Evolutionary conservation across 2,888 invertebrate genomes (phyloP), one percentile per base, ranked within the genome.

Genomic region (Neria commutata): DNA sequence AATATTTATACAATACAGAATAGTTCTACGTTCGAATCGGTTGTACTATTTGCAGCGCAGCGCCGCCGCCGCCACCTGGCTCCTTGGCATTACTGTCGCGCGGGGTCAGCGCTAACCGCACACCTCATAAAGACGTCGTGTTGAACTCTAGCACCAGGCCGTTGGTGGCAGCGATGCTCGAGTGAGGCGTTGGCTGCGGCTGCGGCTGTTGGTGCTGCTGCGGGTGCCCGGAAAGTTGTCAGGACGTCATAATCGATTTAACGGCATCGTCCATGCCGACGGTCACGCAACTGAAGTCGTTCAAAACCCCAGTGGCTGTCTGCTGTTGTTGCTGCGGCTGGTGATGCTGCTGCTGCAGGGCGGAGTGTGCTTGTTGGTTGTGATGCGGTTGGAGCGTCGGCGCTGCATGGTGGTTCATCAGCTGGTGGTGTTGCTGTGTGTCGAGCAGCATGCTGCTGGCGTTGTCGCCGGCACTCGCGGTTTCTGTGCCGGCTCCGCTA

Each of bases 231-330:
- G 64, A 67, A 56, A 71, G 72, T 65, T 78, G 83, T 83, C 83
- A 83, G 74, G 83, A 83, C 52, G 82, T 82, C 73, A 85, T 80
- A 66, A 85, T 85, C 59, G 85, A 85, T 65, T 84, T 83, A 33
- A 85, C 84, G 26, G 85, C 84, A 70, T 84, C 84, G 63, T 85
- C 85, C 45, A 85, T 74, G 53, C 74, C 72, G 45, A 77, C 76
- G 48, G 79, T 67, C 65, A 84, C 84, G 68, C 81, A 81, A 60
- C 76, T 79, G 56, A 81, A 81, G 64, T 81, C 81, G 66, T 83
- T 83, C 56, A 84, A 75, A 54, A 83, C 73, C 3, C 69, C 71
- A 51, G 68, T 61, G 65, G 79, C 79, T 57, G 60, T 14, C 29
- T 64, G 58, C 53, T 66, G 63, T 54, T 67, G 71, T 50, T 69